Conservation (phyloP, 30 jellyfish, hydroid and myxozoan species). For the Hydractinia echinata region DNA sequence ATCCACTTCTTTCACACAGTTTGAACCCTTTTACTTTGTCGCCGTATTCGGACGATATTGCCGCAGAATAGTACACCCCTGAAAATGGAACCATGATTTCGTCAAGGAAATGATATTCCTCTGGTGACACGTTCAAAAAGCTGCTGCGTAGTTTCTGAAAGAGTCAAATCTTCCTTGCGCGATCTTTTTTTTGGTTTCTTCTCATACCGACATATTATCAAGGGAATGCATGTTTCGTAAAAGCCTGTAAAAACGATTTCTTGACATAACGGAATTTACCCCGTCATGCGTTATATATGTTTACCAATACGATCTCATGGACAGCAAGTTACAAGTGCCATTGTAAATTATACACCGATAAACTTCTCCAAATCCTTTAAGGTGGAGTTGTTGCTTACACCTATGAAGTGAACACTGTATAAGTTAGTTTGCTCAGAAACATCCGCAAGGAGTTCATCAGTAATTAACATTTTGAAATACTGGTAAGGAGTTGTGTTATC, state of each 20-base stretch:
- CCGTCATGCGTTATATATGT: neutral
- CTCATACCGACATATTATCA: neutral
- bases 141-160: neutral
- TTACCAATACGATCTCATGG: neutral
- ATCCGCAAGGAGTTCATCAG: neutral
- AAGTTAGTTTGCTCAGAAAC: constrained; percentile 1
- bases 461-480: neutral
- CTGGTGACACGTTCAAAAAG: neutral
- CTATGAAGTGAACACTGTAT: neutral
- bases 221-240: neutral
- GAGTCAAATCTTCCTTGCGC: neutral
- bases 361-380: neutral
- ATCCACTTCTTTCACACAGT: too few relatives aligned
- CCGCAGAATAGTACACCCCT: too few relatives aligned
- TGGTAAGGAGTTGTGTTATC: constrained; percentile 10
- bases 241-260: neutral
- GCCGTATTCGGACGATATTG: too few relatives aligned
- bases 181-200: neutral
- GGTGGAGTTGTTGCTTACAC: neutral
- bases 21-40: too few relatives aligned
- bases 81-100: neutral
- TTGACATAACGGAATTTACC: neutral
- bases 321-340: neutral
- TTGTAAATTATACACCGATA: neutral
- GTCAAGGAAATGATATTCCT: neutral